Conservation (phyloP, 2,888 invertebrate species). For the Eristalis intricaria region DNA sequence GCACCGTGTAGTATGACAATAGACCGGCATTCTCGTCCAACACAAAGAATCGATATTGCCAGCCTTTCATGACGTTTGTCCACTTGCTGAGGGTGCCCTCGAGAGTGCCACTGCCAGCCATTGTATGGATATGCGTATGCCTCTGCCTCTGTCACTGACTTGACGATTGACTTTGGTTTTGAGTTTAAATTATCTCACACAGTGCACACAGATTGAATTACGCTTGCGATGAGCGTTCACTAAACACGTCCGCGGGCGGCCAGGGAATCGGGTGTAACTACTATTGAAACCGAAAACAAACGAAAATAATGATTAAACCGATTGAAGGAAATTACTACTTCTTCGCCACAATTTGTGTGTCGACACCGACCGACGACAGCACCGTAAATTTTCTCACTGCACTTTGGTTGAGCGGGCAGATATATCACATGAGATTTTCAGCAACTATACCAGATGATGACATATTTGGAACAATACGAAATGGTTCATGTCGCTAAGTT, state of each 20-base stretch:
- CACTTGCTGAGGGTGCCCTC: constrained; percentile 81
- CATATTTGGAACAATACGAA: constrained; percentile 25
- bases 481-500: constrained; percentile 1
- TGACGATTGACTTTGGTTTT: neutral
- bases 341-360: constrained; percentile 7
- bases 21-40: constrained; percentile 97
- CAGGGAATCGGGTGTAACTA: neutral
- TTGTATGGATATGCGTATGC: constrained; percentile 22
- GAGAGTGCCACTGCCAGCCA: constrained; percentile 75
- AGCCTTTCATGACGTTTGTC: constrained; percentile 86
- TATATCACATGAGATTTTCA: constrained; percentile 54
- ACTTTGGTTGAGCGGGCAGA: constrained; percentile 54
- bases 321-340: constrained; percentile 17
- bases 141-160: neutral
- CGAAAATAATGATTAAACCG: constrained; percentile 22
- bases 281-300: constrained; percentile 49
- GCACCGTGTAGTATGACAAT: constrained; percentile 98
- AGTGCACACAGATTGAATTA: neutral
- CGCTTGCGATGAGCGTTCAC: neutral
- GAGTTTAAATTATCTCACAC: neutral
- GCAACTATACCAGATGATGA: constrained; percentile 27
- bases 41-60: constrained; percentile 99
- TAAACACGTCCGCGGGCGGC: neutral
- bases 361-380: constrained; percentile 51
- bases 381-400: constrained; percentile 66